Conservation (phyloP, 2,888 invertebrate species). For the Thereva nobilitata region DNA sequence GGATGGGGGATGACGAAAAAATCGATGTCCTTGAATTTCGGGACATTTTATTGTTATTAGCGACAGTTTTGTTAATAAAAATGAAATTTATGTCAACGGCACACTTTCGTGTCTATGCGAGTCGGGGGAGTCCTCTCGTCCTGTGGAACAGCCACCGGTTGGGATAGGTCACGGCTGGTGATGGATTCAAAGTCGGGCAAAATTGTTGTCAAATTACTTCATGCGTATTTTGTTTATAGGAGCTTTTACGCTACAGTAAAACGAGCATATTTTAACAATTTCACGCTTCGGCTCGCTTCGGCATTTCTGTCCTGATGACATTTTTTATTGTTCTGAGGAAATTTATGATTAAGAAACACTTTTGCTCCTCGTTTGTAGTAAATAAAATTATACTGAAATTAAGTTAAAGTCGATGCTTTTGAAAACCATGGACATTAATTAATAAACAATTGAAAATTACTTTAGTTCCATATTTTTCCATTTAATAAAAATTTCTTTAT, state of each 20-base stretch:
- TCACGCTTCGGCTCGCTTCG: no score
- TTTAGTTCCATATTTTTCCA: no score
- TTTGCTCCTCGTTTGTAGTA: no score
- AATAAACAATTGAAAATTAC: no score
- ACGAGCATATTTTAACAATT: neutral
- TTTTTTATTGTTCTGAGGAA: no score
- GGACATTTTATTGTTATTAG: constrained; percentile 48
- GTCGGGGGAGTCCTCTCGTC: constrained; percentile 2
- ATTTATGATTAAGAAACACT: no score
- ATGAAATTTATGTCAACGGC: constrained; percentile 48
- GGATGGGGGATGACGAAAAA: constrained; percentile 36
- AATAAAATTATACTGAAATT: no score
- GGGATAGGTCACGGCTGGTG: constrained; percentile 29
- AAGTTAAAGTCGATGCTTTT: no score
- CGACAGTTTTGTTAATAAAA: constrained; percentile 48
- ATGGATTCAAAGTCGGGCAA: constrained; percentile 8
- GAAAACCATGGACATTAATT: no score
- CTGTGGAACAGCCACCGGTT: constrained; percentile 12
- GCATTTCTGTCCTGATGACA: no score
- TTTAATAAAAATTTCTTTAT: no score
- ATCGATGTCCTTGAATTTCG: constrained; percentile 48
- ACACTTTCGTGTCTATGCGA: constrained; percentile 39
- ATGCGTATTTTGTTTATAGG: constrained; percentile 15
- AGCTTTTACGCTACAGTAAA: constrained; percentile 2
- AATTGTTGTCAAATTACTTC: constrained; percentile 16